Percentiles rank a stretch among this genome's conserved stretches.
Conservation (phyloP, 1,140 invertebrate species). For the Drosophila auraria region DNA sequence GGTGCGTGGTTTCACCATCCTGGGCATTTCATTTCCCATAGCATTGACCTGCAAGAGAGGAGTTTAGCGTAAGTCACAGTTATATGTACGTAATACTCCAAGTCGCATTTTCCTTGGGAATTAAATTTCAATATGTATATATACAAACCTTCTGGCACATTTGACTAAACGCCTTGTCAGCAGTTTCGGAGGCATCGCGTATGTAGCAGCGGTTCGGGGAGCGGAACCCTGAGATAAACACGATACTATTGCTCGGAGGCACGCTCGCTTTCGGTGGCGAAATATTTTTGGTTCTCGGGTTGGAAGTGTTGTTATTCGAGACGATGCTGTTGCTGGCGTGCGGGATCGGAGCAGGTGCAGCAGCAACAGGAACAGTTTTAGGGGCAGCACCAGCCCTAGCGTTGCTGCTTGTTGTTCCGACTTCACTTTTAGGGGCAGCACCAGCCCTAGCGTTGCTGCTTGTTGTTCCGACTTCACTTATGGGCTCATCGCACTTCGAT, state of each 20-base stretch:
- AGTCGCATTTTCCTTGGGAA: background rate
- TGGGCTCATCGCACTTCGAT: background rate
- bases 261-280: background rate
- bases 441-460: background rate
- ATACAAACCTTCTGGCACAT: slow-evolving; percentile 60
- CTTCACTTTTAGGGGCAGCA: background rate
- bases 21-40: slow-evolving; percentile 31
- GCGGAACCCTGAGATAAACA: slow-evolving; percentile 49
- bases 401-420: background rate
- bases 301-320: slow-evolving; percentile 8
- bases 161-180: slow-evolving; percentile 32
- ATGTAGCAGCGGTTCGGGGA: slow-evolving; percentile 65
- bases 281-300: background rate
- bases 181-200: slow-evolving; percentile 35
- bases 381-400: background rate
- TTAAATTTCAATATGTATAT: background rate
- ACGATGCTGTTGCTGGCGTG: background rate
- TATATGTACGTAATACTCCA: background rate
- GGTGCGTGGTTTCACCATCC: background rate
- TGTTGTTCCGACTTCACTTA: background rate
- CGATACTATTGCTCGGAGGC: slow-evolving; percentile 31
- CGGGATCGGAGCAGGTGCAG: too few relatives aligned
- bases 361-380: background rate
- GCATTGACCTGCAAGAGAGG: slow-evolving; percentile 28
- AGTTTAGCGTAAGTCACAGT: background rate